These are phyloP conservation scores for Apis laboriosa DNA, from an alignment of 1,140 invertebrate genomes.

Conservation along the genomic window DNA sequence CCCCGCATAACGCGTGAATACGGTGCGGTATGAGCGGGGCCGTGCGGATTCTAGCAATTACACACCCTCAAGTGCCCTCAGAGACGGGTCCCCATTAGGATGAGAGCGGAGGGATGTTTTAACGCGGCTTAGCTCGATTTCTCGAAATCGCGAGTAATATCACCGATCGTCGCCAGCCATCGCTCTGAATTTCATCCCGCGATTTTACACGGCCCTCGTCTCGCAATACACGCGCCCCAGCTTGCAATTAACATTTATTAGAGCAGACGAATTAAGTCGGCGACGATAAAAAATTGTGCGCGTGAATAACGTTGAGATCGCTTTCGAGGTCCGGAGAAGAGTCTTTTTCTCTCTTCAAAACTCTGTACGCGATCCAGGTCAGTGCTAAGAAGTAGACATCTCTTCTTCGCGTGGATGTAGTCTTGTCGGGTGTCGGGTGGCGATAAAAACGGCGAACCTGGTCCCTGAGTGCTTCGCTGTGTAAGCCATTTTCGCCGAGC, in stretches of 20 bases:
- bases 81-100: conserved; percentile 79
- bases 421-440: background rate
- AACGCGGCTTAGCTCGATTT: conserved; percentile 69
- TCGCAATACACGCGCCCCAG: background rate
- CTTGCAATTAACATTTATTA: background rate
- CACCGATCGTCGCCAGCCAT: conserved; percentile 13
- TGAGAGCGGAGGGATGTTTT: conserved; percentile 74
- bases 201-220: background rate
- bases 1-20: conserved; percentile 74
- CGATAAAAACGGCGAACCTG: conserved; percentile 64
- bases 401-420: conserved; percentile 53
- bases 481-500: conserved; percentile 70
- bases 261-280: background rate
- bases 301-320: background rate
- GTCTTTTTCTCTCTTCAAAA: too few species aligned
- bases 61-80: conserved; percentile 78
- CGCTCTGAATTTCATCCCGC: background rate
- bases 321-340: too few species aligned
- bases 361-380: too few species aligned
- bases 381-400: conserved; percentile 29
- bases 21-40: conserved; percentile 75
- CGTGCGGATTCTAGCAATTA: conserved; percentile 80
- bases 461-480: conserved; percentile 70
- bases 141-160: conserved; percentile 63
- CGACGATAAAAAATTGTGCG: background rate